Evolutionary conservation across 2,797 vertebrate species (phyloP).

Genomic region (Percopsis omiscomaycus): DNA sequence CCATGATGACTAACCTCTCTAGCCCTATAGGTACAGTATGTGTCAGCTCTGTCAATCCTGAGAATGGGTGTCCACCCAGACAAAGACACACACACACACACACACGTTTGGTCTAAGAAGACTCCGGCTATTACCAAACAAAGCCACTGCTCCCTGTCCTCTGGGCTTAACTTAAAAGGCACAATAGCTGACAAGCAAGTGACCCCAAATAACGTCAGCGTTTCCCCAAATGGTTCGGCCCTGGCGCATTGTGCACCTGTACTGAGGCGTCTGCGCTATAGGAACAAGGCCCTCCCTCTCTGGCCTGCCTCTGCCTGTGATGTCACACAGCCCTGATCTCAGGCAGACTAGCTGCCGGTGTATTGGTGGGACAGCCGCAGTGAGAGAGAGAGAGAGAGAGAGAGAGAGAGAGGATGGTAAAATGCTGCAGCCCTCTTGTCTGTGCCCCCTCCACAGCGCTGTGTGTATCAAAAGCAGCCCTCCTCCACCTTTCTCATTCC

Average conservation of each 20-base stretch:
- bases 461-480: constrained; percentile 42
- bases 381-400: constrained; percentile 12
- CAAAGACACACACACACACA: too few species aligned
- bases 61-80: too few species aligned
- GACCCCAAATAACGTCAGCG: constrained; percentile 5
- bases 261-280: background rate
- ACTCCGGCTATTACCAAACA: too few species aligned
- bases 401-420: constrained; percentile 23
- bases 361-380: constrained; percentile 5
- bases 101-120: too few species aligned
- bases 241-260: background rate
- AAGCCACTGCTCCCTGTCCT: too few species aligned
- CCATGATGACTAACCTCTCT: too few species aligned
- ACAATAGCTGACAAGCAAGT: too few species aligned
- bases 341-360: background rate
- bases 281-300: background rate
- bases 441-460: constrained; percentile 36
- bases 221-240: constrained; percentile 10
- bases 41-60: too few species aligned
- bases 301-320: constrained; percentile 14
- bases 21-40: too few species aligned
- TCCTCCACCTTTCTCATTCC: background rate
- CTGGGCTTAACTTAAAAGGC: too few species aligned
- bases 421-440: constrained; percentile 68
- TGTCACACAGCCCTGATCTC: constrained; percentile 6